phyloP scores from a whole-genome alignment of 1,140 invertebrate species.

The Caenorhabditis latens region DNA sequence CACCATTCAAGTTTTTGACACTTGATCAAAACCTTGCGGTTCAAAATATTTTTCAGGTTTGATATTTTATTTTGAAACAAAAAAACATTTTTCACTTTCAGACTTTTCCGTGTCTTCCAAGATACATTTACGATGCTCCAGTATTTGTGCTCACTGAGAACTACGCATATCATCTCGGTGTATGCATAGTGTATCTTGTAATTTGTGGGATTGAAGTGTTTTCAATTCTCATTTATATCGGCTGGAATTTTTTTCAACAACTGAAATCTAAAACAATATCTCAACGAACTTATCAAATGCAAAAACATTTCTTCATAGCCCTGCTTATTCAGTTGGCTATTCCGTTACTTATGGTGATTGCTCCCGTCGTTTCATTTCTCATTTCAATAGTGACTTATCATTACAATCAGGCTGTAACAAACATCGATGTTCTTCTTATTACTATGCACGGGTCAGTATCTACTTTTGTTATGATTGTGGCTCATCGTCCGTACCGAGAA shows the following conservation, averaged over 20 bases:
- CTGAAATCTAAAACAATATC: background rate
- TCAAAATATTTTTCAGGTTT: background rate
- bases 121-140: background rate
- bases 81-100: background rate
- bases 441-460: background rate
- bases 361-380: background rate
- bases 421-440: background rate
- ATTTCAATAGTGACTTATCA: background rate
- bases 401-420: background rate
- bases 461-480: background rate
- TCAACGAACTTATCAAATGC: background rate
- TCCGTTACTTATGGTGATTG: background rate
- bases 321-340: background rate
- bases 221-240: background rate
- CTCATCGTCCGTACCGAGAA: background rate
- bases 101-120: background rate
- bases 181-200: background rate
- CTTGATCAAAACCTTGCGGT: background rate
- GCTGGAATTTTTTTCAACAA: background rate
- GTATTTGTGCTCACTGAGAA: background rate
- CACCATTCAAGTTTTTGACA: background rate
- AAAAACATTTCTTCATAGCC: background rate
- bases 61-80: background rate
- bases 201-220: background rate
- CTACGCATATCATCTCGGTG: background rate